Percentiles rank a stretch among this genome's conserved stretches.
Evolutionary conservation across 2,888 invertebrate species (phyloP).

Genomic region (Syrista parreyssii): DNA sequence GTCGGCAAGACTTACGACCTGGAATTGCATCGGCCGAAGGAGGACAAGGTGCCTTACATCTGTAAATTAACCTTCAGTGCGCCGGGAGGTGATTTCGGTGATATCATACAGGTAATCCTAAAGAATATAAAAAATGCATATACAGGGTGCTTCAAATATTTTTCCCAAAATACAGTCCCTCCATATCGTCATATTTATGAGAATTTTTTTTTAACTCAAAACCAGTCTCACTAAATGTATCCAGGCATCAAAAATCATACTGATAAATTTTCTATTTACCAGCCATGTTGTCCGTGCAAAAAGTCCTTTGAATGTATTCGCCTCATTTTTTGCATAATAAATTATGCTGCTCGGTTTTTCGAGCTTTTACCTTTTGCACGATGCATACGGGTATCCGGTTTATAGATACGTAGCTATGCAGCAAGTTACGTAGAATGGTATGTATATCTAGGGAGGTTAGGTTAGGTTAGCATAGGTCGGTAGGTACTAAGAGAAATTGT

Average conservation of each 20-base stretch:
- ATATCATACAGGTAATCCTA: conserved; percentile 80
- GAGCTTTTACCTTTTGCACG: not conserved
- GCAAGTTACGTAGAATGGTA: not conserved
- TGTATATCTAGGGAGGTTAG: not conserved
- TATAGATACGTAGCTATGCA: not conserved
- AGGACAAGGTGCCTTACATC: conserved; percentile 87
- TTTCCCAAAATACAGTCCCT: not conserved
- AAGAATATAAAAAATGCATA: not conserved
- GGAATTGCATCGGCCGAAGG: conserved; percentile 86
- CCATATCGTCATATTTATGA: not conserved
- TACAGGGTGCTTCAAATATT: not conserved
- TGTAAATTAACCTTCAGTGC: conserved; percentile 90
- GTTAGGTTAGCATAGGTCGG: not conserved
- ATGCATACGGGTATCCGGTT: not conserved
- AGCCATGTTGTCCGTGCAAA: not conserved
- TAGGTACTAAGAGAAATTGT: not conserved
- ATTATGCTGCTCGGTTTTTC: not conserved
- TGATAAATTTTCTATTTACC: not conserved
- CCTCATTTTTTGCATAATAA: not conserved
- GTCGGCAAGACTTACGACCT: conserved; percentile 88
- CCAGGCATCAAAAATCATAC: not conserved
- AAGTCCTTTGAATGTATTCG: not conserved
- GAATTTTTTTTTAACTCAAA: not conserved
- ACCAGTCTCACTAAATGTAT: not conserved
- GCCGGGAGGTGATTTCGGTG: conserved; percentile 84